Conservation (phyloP, 2,888 invertebrate species). For the Labia minor region DNA sequence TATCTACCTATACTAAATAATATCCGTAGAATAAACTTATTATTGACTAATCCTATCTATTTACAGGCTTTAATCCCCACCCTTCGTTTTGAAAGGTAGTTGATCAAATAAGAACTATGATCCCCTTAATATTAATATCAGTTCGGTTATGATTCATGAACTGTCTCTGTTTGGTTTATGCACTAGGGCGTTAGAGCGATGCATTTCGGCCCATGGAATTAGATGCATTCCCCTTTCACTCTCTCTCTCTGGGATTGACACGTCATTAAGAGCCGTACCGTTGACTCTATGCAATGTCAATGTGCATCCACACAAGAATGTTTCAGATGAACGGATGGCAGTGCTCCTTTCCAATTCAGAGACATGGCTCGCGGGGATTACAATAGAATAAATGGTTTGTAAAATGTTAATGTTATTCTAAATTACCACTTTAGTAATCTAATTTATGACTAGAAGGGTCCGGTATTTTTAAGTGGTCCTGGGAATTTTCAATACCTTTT, state of each 20-base stretch:
- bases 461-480: too few species aligned
- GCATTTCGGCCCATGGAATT: neutral
- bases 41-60: too few species aligned
- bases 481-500: too few species aligned
- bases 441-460: too few species aligned
- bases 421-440: too few species aligned
- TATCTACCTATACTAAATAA: too few species aligned
- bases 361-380: too few species aligned
- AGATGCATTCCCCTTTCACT: neutral
- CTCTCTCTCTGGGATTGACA: constrained; percentile 13
- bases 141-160: neutral
- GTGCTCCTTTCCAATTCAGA: too few species aligned
- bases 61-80: too few species aligned
- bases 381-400: too few species aligned
- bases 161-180: constrained; percentile 13
- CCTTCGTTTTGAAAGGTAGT: neutral
- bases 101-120: neutral
- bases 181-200: neutral
- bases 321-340: neutral
- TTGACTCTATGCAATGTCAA: neutral
- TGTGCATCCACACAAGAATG: neutral
- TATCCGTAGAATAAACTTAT: too few species aligned
- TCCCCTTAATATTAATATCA: neutral
- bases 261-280: neutral
- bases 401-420: too few species aligned